These are phyloP conservation scores for Meriones psammophilus DNA, from an alignment of 2,797 vertebrate genomes.

Conservation along the genomic window DNA sequence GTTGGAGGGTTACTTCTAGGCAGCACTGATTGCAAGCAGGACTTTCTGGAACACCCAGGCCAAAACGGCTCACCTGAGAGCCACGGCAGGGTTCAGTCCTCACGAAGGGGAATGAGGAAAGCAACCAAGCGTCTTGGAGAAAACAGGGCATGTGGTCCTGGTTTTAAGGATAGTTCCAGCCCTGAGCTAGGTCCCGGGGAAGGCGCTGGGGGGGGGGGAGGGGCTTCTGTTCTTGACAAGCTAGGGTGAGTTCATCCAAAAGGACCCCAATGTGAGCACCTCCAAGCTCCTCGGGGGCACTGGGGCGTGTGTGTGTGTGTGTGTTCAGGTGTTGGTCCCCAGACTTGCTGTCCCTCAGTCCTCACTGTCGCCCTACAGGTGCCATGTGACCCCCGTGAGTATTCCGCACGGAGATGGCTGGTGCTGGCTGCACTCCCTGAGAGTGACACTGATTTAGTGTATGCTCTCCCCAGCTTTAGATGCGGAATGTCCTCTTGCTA, in stretches of 20 bases:
- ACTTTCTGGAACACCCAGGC: not conserved
- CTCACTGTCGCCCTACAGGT: not conserved
- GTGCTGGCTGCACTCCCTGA: not conserved
- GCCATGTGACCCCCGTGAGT: not conserved
- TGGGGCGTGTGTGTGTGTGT: not conserved
- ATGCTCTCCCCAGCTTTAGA: not conserved
- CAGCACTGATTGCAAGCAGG: constrained; percentile 39
- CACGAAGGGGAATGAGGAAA: not conserved
- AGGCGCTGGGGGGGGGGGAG: not conserved
- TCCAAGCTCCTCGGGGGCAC: not conserved
- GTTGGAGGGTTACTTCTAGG: not conserved
- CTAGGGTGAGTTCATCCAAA: constrained; percentile 1
- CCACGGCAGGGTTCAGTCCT: not conserved
- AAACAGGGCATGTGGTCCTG: not conserved
- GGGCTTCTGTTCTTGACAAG: not conserved
- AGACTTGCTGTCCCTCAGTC: not conserved
- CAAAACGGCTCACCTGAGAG: constrained; percentile 31
- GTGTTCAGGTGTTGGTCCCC: not conserved
- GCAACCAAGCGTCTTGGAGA: not conserved
- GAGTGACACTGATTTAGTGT: not conserved
- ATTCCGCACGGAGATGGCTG: not conserved
- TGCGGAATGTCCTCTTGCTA: not conserved
- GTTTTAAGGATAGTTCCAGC: not conserved
- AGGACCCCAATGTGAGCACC: not conserved
- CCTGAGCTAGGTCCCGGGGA: not conserved